Percentiles rank a stretch among this genome's conserved stretches.
phyloP scores from a whole-genome alignment of 2,113 vertebrate species.

The Ciconia maguari region DNA sequence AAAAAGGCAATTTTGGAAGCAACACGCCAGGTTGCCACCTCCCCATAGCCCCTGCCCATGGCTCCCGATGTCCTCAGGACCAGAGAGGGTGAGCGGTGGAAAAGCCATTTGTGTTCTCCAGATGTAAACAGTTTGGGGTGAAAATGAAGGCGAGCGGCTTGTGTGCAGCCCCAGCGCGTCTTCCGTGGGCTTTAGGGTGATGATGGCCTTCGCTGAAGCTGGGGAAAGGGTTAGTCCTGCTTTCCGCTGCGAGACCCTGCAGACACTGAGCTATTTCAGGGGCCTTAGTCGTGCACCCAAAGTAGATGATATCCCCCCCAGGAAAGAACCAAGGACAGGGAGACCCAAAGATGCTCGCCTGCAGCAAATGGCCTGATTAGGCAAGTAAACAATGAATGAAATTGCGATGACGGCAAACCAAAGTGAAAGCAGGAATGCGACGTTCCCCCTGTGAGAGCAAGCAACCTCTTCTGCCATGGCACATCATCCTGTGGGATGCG shows the following conservation, averaged over 20 bases:
- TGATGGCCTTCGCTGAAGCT: not conserved
- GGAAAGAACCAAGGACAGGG: not conserved
- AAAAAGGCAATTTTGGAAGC: not conserved
- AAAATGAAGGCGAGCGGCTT: not conserved
- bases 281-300: not conserved
- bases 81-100: accelerated
- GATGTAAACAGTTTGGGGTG: not conserved
- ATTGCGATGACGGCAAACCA: not conserved
- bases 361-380: not conserved
- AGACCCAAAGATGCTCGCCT: not conserved
- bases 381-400: not conserved
- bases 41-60: accelerated
- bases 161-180: not conserved
- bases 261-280: not conserved
- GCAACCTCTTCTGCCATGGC: not conserved
- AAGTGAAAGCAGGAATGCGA: not conserved
- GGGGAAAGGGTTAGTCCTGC: not conserved
- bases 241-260: not conserved
- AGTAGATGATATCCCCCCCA: not conserved
- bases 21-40: accelerated
- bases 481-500: not conserved
- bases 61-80: not conserved
- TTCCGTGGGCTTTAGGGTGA: not conserved
- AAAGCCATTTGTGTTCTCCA: not conserved
- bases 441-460: accelerated